These are phyloP conservation scores for Callionymus lyra DNA, from an alignment of 2,113 vertebrate species.

Conservation along the genomic window DNA sequence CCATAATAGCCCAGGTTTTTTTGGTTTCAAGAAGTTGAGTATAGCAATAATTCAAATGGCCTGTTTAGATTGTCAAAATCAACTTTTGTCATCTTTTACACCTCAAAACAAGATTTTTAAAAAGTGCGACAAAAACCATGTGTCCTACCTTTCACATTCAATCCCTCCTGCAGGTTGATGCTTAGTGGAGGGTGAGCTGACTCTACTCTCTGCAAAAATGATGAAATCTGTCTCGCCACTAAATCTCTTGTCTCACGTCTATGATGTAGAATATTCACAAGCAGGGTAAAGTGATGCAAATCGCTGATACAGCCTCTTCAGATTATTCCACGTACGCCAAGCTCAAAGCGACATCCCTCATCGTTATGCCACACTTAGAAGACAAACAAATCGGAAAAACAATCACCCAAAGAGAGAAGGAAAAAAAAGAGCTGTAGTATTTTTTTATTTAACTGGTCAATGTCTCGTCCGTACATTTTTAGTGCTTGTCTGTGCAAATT, in stretches of 20 bases:
- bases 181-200: constrained; percentile 34
- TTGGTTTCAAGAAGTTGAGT: no score
- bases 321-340: constrained; percentile 31
- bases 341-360: constrained; percentile 31
- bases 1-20: no score
- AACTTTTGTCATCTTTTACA: no score
- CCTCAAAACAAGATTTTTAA: no score
- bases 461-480: constrained; percentile 26
- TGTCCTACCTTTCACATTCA: constrained; percentile 11
- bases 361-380: constrained; percentile 32
- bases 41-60: no score
- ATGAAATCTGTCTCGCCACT: constrained; percentile 31
- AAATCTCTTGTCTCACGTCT: constrained; percentile 32
- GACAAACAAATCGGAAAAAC: constrained; percentile 31
- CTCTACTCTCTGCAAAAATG: constrained; percentile 20
- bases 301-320: constrained; percentile 45
- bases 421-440: constrained; percentile 3
- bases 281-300: constrained; percentile 46
- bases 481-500: constrained; percentile 24
- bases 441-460: constrained; percentile 17
- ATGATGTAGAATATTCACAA: constrained; percentile 41
- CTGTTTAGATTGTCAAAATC: no score
- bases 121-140: no score
- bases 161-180: constrained; percentile 19
- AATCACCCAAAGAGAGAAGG: constrained; percentile 10